Evolutionary conservation across 2,797 vertebrate genomes (phyloP).

Genomic region (Staurois parvus): DNA sequence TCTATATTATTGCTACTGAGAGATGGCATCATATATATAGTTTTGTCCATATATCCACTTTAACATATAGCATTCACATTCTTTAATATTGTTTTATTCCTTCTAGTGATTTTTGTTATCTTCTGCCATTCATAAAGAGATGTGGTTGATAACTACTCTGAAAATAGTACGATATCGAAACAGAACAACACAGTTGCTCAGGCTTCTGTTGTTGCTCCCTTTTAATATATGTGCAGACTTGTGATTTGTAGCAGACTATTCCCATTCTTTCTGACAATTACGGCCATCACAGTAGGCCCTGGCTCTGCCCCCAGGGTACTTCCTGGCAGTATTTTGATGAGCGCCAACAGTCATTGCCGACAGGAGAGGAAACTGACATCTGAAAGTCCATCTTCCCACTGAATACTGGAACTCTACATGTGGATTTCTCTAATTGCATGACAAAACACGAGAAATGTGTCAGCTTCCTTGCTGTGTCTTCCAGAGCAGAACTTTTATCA

Average conservation of each 20-base stretch:
- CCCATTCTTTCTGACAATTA: constrained; percentile 33
- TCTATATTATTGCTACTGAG: too few relatives aligned
- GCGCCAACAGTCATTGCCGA: neutral
- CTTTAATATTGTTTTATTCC: too few relatives aligned
- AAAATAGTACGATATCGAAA: neutral
- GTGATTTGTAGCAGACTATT: neutral
- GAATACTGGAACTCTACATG: constrained; percentile 1
- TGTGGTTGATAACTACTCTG: neutral
- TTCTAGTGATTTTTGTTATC: too few relatives aligned
- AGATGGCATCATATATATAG: too few relatives aligned
- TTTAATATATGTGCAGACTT: neutral
- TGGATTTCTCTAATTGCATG: constrained; percentile 40
- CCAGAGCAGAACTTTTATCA: constrained; percentile 7
- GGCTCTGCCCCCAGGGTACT: neutral
- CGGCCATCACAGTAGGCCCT: neutral
- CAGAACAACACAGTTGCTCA: neutral
- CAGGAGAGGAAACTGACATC: constrained; percentile 17
- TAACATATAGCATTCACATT: too few relatives aligned
- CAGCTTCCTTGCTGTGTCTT: constrained; percentile 7
- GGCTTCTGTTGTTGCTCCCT: neutral
- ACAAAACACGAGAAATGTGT: constrained; percentile 25
- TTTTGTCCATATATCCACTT: too few relatives aligned
- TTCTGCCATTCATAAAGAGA: neutral
- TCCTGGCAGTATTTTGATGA: constrained; percentile 15
- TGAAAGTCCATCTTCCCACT: neutral